Conservation (phyloP, 2,888 invertebrate genomes). For the Elmis aenea region DNA sequence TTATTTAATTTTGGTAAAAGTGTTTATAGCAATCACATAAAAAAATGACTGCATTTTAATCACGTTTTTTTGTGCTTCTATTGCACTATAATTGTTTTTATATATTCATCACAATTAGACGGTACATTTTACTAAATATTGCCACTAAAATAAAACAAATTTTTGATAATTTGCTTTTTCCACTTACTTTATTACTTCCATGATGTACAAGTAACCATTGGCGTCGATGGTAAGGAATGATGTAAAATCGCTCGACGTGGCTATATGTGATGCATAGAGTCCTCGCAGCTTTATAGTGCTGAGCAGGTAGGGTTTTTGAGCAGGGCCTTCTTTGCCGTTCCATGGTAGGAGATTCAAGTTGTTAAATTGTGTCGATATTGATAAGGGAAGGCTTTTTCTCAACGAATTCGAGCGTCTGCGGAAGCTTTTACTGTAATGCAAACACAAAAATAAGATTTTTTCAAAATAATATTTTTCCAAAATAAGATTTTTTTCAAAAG, state of each 20-base stretch:
- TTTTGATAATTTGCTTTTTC: too few relatives aligned
- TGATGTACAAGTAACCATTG: constrained; percentile 56
- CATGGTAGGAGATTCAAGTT: constrained; percentile 20
- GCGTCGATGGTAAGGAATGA: constrained; percentile 59
- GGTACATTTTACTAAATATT: too few relatives aligned
- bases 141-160: too few relatives aligned
- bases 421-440: constrained; percentile 7
- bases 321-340: constrained; percentile 28
- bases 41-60: too few relatives aligned
- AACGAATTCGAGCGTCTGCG: constrained; percentile 24
- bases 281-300: constrained; percentile 43
- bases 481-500: too few relatives aligned
- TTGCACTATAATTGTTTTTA: too few relatives aligned
- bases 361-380: constrained; percentile 5
- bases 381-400: constrained; percentile 11
- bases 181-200: constrained; percentile 46
- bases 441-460: not conserved
- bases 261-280: constrained; percentile 37
- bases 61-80: too few relatives aligned
- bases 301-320: constrained; percentile 37
- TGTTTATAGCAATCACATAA: too few relatives aligned
- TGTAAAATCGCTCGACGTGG: constrained; percentile 46
- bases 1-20: too few relatives aligned
- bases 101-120: too few relatives aligned
- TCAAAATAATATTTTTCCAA: not conserved